A percentile compares a stretch with the other conserved stretches of the same genome.
Evolutionary conservation across 2,888 invertebrate species (phyloP).

Genomic region (Ligdia adustata): DNA sequence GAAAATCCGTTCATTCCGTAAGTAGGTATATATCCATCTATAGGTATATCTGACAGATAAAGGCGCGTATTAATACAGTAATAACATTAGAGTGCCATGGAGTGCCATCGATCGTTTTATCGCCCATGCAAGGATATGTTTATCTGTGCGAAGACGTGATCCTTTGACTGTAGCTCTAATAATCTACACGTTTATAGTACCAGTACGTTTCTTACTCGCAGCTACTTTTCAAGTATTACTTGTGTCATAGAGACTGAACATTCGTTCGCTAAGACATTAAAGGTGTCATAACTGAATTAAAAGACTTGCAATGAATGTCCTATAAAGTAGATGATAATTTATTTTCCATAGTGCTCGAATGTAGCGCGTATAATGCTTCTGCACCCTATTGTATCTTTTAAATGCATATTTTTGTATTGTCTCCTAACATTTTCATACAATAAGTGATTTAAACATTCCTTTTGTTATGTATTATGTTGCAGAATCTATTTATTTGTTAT

Average conservation of each 20-base stretch:
- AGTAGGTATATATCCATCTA: too few relatives aligned
- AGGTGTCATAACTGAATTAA: too few relatives aligned
- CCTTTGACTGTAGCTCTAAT: constrained; percentile 38
- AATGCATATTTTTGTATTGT: constrained; percentile 28
- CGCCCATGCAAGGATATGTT: constrained; percentile 55
- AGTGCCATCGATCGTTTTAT: constrained; percentile 50
- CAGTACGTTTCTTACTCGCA: too few relatives aligned
- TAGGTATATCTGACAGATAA: too few relatives aligned
- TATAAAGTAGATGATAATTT: constrained; percentile 15
- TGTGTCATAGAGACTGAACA: too few relatives aligned
- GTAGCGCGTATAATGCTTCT: constrained; percentile 1
- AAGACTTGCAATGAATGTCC: neutral
- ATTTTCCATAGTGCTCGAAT: constrained; percentile 5
- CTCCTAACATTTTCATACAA: constrained; percentile 33
- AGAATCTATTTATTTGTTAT: constrained; percentile 13
- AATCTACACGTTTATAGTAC: too few relatives aligned
- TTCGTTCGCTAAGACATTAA: too few relatives aligned
- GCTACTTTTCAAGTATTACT: too few relatives aligned
- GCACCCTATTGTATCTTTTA: constrained; percentile 21
- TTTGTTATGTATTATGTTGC: constrained; percentile 11
- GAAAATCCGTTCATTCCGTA: too few relatives aligned
- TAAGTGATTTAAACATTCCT: constrained; percentile 32
- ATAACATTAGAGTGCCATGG: neutral
- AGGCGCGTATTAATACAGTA: too few relatives aligned
- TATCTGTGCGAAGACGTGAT: constrained; percentile 64